phyloP scores from a whole-genome alignment of 1,140 invertebrate species.

The Laupala kohalensis region DNA sequence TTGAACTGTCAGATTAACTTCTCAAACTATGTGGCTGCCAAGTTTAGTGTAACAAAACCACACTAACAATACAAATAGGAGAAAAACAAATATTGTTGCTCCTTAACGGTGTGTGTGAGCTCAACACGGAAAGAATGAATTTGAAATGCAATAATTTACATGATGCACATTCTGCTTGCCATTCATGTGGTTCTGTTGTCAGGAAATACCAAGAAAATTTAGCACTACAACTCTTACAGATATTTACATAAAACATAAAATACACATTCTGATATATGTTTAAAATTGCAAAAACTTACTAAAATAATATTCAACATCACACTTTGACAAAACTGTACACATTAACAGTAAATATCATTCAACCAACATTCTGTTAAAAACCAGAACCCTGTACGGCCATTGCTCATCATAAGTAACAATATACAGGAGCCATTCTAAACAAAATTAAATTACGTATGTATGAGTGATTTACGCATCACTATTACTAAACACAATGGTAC shows the following conservation, averaged over 20 bases:
- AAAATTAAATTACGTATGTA: neutral
- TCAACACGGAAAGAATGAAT: no score
- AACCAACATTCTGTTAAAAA: slow-evolving; percentile 1
- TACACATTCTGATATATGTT: neutral
- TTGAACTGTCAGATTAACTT: no score
- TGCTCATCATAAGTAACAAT: neutral
- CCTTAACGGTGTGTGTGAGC: no score
- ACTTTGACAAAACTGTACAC: neutral
- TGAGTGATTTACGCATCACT: no score
- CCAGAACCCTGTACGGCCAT: slow-evolving; percentile 6
- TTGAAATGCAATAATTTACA: no score
- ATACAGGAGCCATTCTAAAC: neutral
- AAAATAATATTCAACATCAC: neutral
- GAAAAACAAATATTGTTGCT: no score
- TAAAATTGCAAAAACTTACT: neutral
- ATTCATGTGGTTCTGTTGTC: neutral
- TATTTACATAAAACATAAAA: neutral
- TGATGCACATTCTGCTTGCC: no score
- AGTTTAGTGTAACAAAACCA: neutral
- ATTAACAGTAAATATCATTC: neutral
- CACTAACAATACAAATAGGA: no score
- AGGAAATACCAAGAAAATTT: neutral
- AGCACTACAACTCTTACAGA: neutral
- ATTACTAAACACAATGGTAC: no score
- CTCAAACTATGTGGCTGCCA: neutral